phyloP scores from a whole-genome alignment of 2,113 vertebrate species.

The Tenrec ecaudatus region DNA sequence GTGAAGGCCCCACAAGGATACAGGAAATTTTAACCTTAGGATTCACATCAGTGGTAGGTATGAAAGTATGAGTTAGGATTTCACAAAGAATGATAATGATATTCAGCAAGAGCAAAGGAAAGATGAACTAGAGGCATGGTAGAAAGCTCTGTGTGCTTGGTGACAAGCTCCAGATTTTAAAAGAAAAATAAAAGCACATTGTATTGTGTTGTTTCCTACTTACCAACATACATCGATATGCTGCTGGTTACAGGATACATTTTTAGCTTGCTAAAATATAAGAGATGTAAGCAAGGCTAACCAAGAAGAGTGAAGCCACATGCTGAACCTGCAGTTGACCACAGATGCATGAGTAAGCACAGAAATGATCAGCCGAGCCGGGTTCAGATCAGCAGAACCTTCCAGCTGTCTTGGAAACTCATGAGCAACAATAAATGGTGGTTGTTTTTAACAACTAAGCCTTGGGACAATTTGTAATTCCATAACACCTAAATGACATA shows the following conservation, averaged over 20 bases:
- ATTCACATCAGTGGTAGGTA: neutral
- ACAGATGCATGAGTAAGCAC: neutral
- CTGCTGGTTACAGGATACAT: neutral
- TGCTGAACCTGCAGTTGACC: neutral
- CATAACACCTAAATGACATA: slow-evolving; percentile 20
- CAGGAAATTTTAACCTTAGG: neutral
- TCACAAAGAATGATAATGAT: neutral
- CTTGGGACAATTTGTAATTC: slow-evolving; percentile 34
- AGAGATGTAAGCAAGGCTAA: neutral
- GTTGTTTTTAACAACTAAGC: slow-evolving; percentile 30
- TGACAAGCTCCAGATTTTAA: neutral
- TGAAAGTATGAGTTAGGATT: neutral
- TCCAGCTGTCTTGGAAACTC: neutral
- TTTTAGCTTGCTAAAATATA: neutral
- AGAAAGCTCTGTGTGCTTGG: neutral
- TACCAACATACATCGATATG: neutral
- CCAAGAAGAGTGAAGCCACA: neutral
- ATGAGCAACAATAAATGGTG: neutral
- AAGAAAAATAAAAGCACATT: neutral
- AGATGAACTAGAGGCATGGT: neutral
- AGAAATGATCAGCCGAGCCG: neutral
- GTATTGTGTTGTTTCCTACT: neutral
- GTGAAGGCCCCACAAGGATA: neutral
- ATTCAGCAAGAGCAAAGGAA: slow-evolving; percentile 16
- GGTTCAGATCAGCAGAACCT: neutral